Percentiles rank a stretch among this genome's conserved stretches.
Conservation (phyloP, 1,140 invertebrate genomes). For the Solenopsis fugax region DNA sequence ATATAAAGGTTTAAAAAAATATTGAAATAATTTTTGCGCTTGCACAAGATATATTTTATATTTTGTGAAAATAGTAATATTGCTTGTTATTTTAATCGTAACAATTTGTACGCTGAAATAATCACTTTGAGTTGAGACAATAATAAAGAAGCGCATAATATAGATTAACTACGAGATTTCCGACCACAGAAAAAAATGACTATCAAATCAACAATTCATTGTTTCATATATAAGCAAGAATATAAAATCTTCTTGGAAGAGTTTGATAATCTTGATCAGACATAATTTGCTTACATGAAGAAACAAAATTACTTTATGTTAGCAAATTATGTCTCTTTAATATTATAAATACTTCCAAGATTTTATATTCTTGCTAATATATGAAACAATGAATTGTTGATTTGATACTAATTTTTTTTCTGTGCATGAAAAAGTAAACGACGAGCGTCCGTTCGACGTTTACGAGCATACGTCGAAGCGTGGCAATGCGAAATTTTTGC, state of each 20-base stretch:
- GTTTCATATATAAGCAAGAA: too few relatives aligned
- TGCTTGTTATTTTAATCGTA: background rate
- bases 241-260: too few relatives aligned
- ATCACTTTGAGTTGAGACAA: constrained; percentile 4
- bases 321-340: too few relatives aligned
- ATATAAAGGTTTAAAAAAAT: background rate
- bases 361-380: too few relatives aligned
- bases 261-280: too few relatives aligned
- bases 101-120: background rate
- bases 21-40: background rate
- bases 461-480: background rate
- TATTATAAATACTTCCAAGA: too few relatives aligned
- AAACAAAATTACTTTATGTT: too few relatives aligned
- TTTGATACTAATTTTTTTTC: too few relatives aligned
- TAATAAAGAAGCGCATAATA: background rate
- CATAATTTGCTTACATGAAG: too few relatives aligned
- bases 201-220: too few relatives aligned
- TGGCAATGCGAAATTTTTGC: constrained; percentile 9
- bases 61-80: background rate
- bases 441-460: background rate
- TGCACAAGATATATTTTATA: background rate
- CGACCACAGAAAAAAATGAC: too few relatives aligned
- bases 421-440: background rate
- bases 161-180: constrained; percentile 3
- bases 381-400: too few relatives aligned